Base-by-base conservation (phyloP, 2,888 invertebrate genomes). In the Sinotaia quadrata region DNA sequence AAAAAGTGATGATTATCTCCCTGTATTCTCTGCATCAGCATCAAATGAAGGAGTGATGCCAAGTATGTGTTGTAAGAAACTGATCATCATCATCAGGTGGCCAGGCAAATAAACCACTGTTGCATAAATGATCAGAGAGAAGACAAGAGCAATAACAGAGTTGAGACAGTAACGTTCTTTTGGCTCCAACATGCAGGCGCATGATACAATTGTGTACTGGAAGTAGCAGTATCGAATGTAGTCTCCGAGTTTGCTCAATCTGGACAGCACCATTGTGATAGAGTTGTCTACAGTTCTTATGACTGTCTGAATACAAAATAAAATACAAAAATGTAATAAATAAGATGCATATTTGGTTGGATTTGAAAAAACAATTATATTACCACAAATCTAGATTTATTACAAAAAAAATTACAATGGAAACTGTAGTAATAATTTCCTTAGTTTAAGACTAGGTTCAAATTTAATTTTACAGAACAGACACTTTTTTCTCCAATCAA, bases 61-160 rank as follows among this genome's bases (percentile, higher is more conserved):
- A 21, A 68, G 34, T 7, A 77, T 18, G 41, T 78, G 70, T 56
- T 77, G 75, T 44, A 79, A 71, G 67, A 81, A 81, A 27, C 79
- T 74, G 44, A 79, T 62, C 74, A 82, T 72, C 82, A 80, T 85
- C 37, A 79, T 62, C 5, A 91, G 89, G 76, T 91, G 91, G 56
- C 89, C 90, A 0, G 91, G 91, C 71, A 92, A 85, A 78, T 91
- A 91, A 4, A 91, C 87, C 76, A 89, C 91, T 33, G 91, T 90
- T 1, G 91, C 91, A 81, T 91, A 91, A 24, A 90, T 83, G 31
- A 91, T 87, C 72, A 91, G 89, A 0, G 89, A 86, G 59, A 91
- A 77, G 67, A 91, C 87, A 2, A 90, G 80, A 12, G 90, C 74
- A 10, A 91, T 84, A 67, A 90, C 85, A 51, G 90, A 88, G 87